A percentile compares a stretch with the other conserved stretches of the same genome.
These are phyloP conservation scores for Parnassius glacialis DNA, from an alignment of 2,888 invertebrate species.

Conservation along the genomic window DNA sequence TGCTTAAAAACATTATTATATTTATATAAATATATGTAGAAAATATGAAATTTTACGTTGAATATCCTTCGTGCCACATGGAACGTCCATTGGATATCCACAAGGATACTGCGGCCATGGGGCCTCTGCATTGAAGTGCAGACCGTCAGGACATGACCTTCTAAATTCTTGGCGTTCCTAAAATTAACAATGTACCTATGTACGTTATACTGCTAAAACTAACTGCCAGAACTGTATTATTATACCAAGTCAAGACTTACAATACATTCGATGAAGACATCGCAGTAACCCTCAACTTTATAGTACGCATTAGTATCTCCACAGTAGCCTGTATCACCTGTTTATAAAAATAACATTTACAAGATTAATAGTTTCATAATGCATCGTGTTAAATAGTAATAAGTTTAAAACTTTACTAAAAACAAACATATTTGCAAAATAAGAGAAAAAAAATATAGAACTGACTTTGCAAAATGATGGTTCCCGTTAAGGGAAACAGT, in stretches of 20 bases:
- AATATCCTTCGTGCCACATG: constrained; percentile 82
- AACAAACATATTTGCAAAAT: too few species aligned
- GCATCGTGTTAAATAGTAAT: too few species aligned
- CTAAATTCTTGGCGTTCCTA: constrained; percentile 83
- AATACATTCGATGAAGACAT: constrained; percentile 82
- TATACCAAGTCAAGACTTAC: constrained; percentile 37
- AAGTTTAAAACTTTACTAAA: too few species aligned
- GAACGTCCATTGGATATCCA: constrained; percentile 87
- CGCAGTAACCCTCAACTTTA: constrained; percentile 82
- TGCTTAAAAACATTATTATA: too few species aligned
- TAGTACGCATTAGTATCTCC: constrained; percentile 82
- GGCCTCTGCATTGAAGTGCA: constrained; percentile 84
- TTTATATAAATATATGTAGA: too few species aligned
- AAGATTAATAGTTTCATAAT: too few species aligned
- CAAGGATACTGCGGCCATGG: constrained; percentile 84
- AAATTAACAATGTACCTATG: constrained; percentile 22
- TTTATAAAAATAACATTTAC: neutral
- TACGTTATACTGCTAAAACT: neutral
- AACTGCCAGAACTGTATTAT: neutral
- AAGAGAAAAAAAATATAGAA: too few species aligned
- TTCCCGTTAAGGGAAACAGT: too few species aligned
- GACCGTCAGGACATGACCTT: constrained; percentile 86
- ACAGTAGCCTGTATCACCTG: constrained; percentile 50
- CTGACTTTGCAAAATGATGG: too few species aligned
- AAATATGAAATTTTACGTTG: constrained; percentile 36